These are phyloP conservation scores for Camptogramma bilineatum DNA, from an alignment of 2,888 invertebrate species.

Conservation along the genomic window DNA sequence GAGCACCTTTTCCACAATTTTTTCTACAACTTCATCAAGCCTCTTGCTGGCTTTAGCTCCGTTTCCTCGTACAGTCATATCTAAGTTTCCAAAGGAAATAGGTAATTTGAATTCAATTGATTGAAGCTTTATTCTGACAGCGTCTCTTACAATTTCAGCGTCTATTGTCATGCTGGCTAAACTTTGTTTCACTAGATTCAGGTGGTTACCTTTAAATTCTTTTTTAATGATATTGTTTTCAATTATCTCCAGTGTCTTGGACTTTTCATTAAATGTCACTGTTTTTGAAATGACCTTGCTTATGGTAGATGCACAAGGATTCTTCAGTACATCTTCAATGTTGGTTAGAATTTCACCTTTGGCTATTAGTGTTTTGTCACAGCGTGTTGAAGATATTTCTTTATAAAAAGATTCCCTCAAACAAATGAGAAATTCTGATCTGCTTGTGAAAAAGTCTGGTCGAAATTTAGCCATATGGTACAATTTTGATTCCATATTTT, in stretches of 20 bases:
- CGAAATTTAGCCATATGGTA: slow-evolving; percentile 47
- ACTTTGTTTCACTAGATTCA: slow-evolving; percentile 36
- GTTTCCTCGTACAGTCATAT: slow-evolving; percentile 44
- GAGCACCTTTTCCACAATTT: slow-evolving; percentile 29
- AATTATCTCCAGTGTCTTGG: slow-evolving; percentile 36
- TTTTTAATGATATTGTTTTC: slow-evolving; percentile 41
- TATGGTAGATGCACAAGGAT: slow-evolving; percentile 44
- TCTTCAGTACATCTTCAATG: slow-evolving; percentile 38
- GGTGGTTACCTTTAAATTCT: slow-evolving; percentile 35
- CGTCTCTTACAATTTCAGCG: slow-evolving; percentile 42
- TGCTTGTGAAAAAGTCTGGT: slow-evolving; percentile 48
- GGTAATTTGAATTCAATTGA: slow-evolving; percentile 48
- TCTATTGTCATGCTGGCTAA: slow-evolving; percentile 45
- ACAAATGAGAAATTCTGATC: slow-evolving; percentile 39
- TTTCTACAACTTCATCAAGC: slow-evolving; percentile 35
- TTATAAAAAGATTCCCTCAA: slow-evolving; percentile 48
- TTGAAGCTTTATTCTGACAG: slow-evolving; percentile 43
- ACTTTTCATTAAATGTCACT: slow-evolving; percentile 37
- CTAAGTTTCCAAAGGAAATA: slow-evolving; percentile 51
- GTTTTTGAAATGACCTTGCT: slow-evolving; percentile 51
- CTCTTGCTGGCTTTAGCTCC: slow-evolving; percentile 31
- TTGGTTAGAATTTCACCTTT: slow-evolving; percentile 39
- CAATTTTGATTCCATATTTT: slow-evolving; percentile 18
- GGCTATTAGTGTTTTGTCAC: slow-evolving; percentile 37
- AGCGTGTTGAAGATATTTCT: slow-evolving; percentile 43